These are phyloP conservation scores for Drosophila bocqueti DNA, from an alignment of 1,140 invertebrate species.

Conservation along the genomic window DNA sequence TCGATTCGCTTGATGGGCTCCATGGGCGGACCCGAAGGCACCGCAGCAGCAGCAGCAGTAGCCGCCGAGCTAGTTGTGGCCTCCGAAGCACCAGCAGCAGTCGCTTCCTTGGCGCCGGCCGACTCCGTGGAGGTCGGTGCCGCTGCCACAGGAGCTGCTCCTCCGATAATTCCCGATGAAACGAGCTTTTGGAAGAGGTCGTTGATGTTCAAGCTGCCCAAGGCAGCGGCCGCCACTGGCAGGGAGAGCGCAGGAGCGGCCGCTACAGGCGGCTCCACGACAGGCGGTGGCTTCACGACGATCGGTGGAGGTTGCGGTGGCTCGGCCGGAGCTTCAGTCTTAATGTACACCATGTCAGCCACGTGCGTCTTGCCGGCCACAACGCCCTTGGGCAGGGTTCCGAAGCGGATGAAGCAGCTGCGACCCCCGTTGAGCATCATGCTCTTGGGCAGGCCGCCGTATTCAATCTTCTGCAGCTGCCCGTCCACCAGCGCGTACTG, in stretches of 20 bases:
- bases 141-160: constrained; percentile 23
- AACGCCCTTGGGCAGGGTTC: constrained; percentile 91
- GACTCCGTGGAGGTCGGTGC: neutral
- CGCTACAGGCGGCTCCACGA: constrained; percentile 14
- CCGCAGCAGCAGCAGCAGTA: constrained; percentile 32
- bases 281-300: constrained; percentile 28
- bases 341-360: constrained; percentile 88
- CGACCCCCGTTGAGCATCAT: constrained; percentile 92
- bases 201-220: constrained; percentile 89
- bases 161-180: constrained; percentile 92
- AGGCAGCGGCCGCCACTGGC: constrained; percentile 55
- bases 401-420: constrained; percentile 93
- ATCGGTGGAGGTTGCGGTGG: constrained; percentile 64
- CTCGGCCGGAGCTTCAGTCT: constrained; percentile 81
- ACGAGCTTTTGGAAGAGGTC: constrained; percentile 94
- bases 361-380: constrained; percentile 89
- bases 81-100: constrained; percentile 12
- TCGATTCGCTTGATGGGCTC: constrained; percentile 87
- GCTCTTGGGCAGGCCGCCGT: constrained; percentile 96
- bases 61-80: constrained; percentile 61
- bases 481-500: constrained; percentile 93
- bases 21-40: constrained; percentile 57
- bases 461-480: constrained; percentile 92
- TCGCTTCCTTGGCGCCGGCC: constrained; percentile 11
- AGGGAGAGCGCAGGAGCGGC: constrained; percentile 35